phyloP scores from a whole-genome alignment of 2,113 vertebrate genomes.

The Trematocara variabile region DNA sequence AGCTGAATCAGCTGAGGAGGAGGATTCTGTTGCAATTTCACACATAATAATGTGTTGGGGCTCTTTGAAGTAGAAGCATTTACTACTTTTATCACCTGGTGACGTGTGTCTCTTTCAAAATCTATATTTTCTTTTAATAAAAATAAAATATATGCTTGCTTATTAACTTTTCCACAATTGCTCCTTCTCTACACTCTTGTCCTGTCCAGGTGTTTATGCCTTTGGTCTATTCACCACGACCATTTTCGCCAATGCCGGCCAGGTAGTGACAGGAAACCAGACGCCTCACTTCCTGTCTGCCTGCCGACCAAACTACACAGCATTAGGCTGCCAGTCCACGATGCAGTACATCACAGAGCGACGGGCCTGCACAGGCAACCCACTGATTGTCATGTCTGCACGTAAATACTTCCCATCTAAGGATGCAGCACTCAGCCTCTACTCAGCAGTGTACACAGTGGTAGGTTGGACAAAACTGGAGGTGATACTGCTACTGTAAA shows the following conservation, averaged over 20 bases:
- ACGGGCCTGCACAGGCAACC: constrained; percentile 84
- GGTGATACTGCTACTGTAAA: neutral
- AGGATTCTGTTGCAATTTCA: constrained; percentile 26
- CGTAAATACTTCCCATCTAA: constrained; percentile 90
- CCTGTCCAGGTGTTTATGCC: constrained; percentile 80
- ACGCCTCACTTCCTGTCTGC: constrained; percentile 88
- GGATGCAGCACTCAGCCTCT: constrained; percentile 85
- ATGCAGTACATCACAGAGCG: constrained; percentile 81
- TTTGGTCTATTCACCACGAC: constrained; percentile 89
- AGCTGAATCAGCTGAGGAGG: constrained; percentile 7
- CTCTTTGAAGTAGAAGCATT: constrained; percentile 26
- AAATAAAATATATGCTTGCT: neutral
- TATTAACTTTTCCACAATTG: neutral
- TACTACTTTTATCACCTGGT: neutral
- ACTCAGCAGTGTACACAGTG: constrained; percentile 82
- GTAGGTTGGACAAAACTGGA: constrained; percentile 63
- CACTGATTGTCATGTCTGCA: constrained; percentile 77
- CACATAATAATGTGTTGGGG: constrained; percentile 40
- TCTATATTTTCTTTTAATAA: neutral
- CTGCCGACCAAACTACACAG: constrained; percentile 89
- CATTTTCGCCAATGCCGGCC: constrained; percentile 89
- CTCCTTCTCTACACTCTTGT: neutral
- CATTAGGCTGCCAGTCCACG: constrained; percentile 80
- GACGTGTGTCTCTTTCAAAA: neutral
- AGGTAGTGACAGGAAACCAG: constrained; percentile 88